Conservation (phyloP, 2,888 invertebrate species). For the Hirtodrosophila alboralis region DNA sequence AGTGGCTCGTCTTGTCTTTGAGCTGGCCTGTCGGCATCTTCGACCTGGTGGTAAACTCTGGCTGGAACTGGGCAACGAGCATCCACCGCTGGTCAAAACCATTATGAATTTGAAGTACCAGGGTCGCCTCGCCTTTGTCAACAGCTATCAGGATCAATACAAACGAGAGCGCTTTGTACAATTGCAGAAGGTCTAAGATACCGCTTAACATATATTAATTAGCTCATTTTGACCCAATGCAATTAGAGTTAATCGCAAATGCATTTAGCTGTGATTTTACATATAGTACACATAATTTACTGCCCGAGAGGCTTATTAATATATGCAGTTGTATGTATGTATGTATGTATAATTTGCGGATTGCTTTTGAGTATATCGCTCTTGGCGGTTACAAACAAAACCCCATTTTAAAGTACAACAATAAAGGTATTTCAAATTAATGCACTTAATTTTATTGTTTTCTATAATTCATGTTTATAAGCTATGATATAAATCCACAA, state of each 20-base stretch:
- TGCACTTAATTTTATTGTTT: slow-evolving; percentile 67
- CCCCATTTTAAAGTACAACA: slow-evolving; percentile 21
- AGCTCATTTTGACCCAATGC: slow-evolving; percentile 36
- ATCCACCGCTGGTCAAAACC: slow-evolving; percentile 85
- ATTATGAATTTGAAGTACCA: slow-evolving; percentile 84
- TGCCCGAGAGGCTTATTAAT: slow-evolving; percentile 54
- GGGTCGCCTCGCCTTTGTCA: slow-evolving; percentile 82
- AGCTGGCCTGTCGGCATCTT: slow-evolving; percentile 85
- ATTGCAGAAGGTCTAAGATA: slow-evolving; percentile 83
- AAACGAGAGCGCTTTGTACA: slow-evolving; percentile 86
- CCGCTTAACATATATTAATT: not conserved
- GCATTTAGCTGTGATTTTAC: slow-evolving; percentile 68
- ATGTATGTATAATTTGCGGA: slow-evolving; percentile 5
- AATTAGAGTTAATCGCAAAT: slow-evolving; percentile 54
- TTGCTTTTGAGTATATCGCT: slow-evolving; percentile 41
- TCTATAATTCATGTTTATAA: slow-evolving; percentile 59
- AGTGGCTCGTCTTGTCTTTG: slow-evolving; percentile 86
- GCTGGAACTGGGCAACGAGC: slow-evolving; percentile 86
- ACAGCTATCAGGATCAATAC: slow-evolving; percentile 85
- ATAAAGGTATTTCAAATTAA: slow-evolving; percentile 39
- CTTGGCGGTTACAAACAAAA: slow-evolving; percentile 33
- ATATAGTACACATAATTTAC: slow-evolving; percentile 13
- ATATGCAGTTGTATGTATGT: slow-evolving; percentile 4
- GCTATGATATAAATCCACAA: slow-evolving; percentile 40
- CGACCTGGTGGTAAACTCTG: slow-evolving; percentile 85